phyloP scores from a whole-genome alignment of 2,797 vertebrate genomes.

The Acipenser ruthenus region DNA sequence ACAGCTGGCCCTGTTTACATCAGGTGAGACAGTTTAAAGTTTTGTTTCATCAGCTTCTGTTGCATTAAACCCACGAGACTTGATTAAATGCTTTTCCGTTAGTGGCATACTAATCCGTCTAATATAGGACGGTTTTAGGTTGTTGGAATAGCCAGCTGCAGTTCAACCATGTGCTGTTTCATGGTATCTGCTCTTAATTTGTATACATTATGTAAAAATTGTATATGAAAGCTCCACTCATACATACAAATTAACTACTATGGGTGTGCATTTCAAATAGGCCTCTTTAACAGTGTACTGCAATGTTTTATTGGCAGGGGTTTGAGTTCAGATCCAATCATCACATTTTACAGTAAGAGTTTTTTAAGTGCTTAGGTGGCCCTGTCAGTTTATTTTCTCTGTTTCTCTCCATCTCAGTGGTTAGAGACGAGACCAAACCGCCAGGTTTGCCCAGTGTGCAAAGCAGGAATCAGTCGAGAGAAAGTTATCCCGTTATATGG shows the following conservation, averaged over 20 bases:
- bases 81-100: neutral
- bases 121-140: too few relatives aligned
- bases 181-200: too few relatives aligned
- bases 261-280: too few relatives aligned
- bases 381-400: neutral
- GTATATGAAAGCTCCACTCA: too few relatives aligned
- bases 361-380: neutral
- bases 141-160: too few relatives aligned
- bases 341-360: neutral
- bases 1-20: constrained; percentile 97
- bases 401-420: constrained; percentile 61
- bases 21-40: constrained; percentile 68
- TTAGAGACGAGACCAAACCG: constrained; percentile 92
- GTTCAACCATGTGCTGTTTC: too few relatives aligned
- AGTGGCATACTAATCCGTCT: too few relatives aligned
- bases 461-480: constrained; percentile 94
- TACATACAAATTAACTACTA: too few relatives aligned
- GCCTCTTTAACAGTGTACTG: too few relatives aligned
- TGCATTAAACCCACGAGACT: constrained; percentile 1
- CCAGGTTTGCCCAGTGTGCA: constrained; percentile 96
- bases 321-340: too few relatives aligned
- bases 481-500: constrained; percentile 97
- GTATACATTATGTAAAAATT: too few relatives aligned
- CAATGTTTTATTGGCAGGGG: too few relatives aligned
- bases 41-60: constrained; percentile 26